phyloP scores from a whole-genome alignment of 1,140 invertebrate species.

The Nautilus pompilius region DNA sequence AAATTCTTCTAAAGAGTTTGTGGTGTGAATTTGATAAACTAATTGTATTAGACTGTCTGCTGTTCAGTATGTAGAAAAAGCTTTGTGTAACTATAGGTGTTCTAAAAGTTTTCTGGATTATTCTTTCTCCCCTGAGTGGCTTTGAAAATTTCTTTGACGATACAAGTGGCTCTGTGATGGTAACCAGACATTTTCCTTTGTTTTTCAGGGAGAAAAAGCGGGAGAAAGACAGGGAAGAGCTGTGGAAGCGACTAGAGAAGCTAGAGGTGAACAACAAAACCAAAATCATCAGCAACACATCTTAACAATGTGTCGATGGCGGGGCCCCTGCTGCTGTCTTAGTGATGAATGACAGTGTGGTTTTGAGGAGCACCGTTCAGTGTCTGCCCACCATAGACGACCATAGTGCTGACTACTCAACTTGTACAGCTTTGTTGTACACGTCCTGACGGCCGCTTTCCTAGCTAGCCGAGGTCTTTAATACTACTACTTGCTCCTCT shows the following conservation, averaged over 20 bases:
- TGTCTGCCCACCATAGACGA: background rate
- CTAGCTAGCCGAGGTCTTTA: background rate
- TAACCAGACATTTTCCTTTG: conserved; percentile 9
- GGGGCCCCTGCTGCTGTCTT: background rate
- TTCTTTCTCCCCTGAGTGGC: too few relatives aligned
- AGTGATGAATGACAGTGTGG: background rate
- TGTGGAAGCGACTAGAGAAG: conserved; percentile 54
- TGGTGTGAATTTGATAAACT: too few relatives aligned
- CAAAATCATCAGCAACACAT: background rate
- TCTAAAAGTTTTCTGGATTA: too few relatives aligned
- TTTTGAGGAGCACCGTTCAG: conserved; percentile 2
- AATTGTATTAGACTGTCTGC: too few relatives aligned
- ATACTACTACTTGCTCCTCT: background rate
- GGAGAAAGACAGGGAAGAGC: conserved; percentile 54
- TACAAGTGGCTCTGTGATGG: too few relatives aligned
- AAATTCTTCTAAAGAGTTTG: too few relatives aligned
- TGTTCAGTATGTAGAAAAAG: too few relatives aligned
- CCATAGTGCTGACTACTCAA: background rate
- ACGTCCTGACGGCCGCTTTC: background rate
- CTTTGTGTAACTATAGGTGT: too few relatives aligned
- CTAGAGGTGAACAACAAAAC: conserved; percentile 39
- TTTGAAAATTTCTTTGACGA: too few relatives aligned
- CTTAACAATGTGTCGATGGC: background rate
- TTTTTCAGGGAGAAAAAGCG: conserved; percentile 53
- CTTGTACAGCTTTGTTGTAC: conserved; percentile 3